Base-by-base conservation (phyloP, 92 coral and sea anemone genomes). In the Heliopora coerulea region DNA sequence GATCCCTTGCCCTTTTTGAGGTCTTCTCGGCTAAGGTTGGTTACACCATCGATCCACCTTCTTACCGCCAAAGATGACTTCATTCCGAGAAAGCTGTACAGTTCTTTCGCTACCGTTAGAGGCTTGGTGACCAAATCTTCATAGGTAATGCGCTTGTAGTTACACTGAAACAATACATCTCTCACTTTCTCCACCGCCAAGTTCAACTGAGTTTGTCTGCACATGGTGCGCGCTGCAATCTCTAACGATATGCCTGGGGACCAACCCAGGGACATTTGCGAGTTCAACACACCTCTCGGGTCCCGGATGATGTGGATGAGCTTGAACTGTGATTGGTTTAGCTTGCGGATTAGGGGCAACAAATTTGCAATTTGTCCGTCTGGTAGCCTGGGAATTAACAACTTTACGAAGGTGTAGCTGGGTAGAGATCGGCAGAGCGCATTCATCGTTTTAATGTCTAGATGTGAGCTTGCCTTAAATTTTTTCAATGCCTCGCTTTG, bases 191-290 rank as follows among this genome's bases (percentile, higher is more conserved):
- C 52, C 9, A 15, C 52, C 52, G 7, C 52, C n/a, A 46, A n/a
- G 52, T 46, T 46, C 15, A 2, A 9, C 52, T 15, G 2, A 1
- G 52, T 46, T 46, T 46, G 52, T 46, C 52, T 46, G n/a, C 52
- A 46, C 2, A 46, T 46, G 9, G 52, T 46, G 2, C 19, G 12
- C 19, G 52, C 52, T 2, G 52, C 52, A 6, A 6, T 2, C 2
- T 46, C 14, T 1, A 46, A 46, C 10, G 52, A 6, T 2, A 2
- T 46, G 52, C 15, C 15, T 1, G 7, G 14, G 52, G 15, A 46
- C 52, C 52, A 46, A n/a, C 15, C 15, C 52, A 46, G 52, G 52
- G 52, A 46, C 52, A n/a, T n/a, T 15, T 46, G 52, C 52, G 52
- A 46, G 52, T 8, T n/a, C 19, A 15, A 6, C n/a, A 46, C 52